Conservation (phyloP, 2,797 vertebrate genomes). For the Fistularia commersonii region DNA sequence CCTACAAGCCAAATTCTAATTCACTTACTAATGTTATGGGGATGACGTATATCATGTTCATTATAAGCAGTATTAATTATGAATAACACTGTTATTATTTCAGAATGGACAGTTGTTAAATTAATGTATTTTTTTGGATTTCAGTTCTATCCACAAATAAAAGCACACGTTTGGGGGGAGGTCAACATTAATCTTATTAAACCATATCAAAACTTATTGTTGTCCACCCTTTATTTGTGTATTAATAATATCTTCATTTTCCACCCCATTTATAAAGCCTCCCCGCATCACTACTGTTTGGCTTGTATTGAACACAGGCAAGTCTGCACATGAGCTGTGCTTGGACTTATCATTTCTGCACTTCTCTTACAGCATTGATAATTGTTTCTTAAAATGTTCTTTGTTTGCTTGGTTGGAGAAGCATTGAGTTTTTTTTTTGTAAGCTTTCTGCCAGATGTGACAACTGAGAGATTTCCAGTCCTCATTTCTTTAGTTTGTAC, state of each 20-base stretch:
- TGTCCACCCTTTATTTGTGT: constrained; percentile 2
- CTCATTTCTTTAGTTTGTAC: constrained; percentile 66
- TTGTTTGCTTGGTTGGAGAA: constrained; percentile 58
- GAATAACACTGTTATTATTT: neutral
- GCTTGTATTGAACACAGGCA: constrained; percentile 24
- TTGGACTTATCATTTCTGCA: constrained; percentile 39
- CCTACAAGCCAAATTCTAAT: too few species aligned
- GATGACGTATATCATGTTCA: too few species aligned
- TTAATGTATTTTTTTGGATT: neutral
- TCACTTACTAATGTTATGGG: too few species aligned
- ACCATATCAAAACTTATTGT: constrained; percentile 1
- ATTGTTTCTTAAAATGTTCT: constrained; percentile 57
- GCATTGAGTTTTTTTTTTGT: constrained; percentile 35
- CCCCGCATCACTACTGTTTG: constrained; percentile 36
- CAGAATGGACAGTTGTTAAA: neutral
- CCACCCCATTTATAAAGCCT: constrained; percentile 27
- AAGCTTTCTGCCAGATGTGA: constrained; percentile 63
- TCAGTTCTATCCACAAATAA: neutral
- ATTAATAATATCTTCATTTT: constrained; percentile 9
- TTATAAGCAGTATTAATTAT: neutral
- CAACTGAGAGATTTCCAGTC: constrained; percentile 58
- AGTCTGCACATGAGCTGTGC: constrained; percentile 30
- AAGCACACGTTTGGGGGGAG: neutral
- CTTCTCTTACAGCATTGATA: constrained; percentile 30
- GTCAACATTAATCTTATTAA: neutral